Percentiles rank a stretch among this genome's conserved stretches.
Conservation (phyloP, 1,140 invertebrate species). For the Neodiprion fabricii region DNA sequence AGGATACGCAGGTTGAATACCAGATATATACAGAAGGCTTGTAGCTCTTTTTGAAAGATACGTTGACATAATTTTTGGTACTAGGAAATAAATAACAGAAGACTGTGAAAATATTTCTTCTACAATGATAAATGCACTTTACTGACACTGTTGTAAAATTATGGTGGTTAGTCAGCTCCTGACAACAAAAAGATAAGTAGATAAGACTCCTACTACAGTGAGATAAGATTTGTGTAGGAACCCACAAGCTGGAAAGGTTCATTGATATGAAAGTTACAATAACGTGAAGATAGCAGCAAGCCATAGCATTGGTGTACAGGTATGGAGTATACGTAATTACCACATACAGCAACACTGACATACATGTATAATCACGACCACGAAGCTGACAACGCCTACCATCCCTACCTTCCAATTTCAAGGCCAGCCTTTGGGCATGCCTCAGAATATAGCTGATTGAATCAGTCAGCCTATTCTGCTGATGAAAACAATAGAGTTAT, state of each 20-base stretch:
- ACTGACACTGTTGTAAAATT: no score
- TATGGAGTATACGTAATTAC: neutral
- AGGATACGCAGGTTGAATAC: neutral
- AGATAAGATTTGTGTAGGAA: constrained; percentile 30
- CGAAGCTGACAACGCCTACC: neutral
- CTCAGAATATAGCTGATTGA: no score
- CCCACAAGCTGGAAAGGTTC: neutral
- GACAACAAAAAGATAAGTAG: constrained; percentile 30
- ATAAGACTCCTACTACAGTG: constrained; percentile 27
- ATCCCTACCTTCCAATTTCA: neutral
- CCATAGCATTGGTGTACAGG: neutral
- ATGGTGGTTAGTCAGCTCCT: constrained; percentile 30
- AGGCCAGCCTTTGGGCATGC: neutral
- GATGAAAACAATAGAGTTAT: no score
- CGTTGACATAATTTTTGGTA: neutral
- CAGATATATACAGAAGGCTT: neutral
- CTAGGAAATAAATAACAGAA: neutral
- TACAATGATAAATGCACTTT: no score
- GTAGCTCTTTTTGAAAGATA: neutral
- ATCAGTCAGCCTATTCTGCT: no score
- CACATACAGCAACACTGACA: neutral
- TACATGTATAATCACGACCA: neutral
- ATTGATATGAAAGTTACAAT: neutral
- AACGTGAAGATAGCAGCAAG: neutral
- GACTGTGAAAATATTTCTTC: neutral